Percentiles rank a stretch among this genome's conserved stretches.
These are phyloP conservation scores for Cantharis lateralis DNA, from an alignment of 2,888 invertebrate species.

Conservation along the genomic window DNA sequence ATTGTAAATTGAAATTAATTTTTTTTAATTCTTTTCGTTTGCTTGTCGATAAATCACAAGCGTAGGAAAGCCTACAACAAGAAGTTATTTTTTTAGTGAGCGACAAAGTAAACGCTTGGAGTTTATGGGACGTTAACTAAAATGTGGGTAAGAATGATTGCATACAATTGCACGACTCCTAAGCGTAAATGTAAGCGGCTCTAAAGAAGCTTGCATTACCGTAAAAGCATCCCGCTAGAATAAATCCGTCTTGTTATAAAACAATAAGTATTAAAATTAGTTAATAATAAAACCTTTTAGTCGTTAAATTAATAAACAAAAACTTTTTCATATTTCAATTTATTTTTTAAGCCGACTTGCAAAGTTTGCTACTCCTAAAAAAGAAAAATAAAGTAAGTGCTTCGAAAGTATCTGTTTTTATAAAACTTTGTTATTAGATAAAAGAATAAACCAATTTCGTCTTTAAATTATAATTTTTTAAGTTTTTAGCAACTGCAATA, in stretches of 20 bases:
- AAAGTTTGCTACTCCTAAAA: neutral
- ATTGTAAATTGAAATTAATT: neutral
- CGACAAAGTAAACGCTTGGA: neutral
- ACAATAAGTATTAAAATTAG: neutral
- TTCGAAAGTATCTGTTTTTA: neutral
- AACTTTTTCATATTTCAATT: conserved; percentile 2
- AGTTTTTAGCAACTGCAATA: conserved; percentile 9
- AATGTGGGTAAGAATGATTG: neutral
- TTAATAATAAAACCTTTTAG: neutral
- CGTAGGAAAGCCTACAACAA: neutral
- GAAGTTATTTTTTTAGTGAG: neutral
- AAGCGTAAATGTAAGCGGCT: neutral
- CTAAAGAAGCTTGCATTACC: neutral
- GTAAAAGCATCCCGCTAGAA: neutral
- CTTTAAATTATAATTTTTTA: conserved; percentile 10
- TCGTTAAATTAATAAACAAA: neutral
- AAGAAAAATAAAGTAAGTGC: neutral
- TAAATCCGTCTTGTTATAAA: neutral
- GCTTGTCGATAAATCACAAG: neutral
- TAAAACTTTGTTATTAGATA: conserved; percentile 12
- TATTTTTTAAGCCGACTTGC: neutral
- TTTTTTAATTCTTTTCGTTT: neutral
- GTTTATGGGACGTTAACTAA: neutral
- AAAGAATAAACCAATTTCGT: conserved; percentile 14
- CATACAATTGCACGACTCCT: neutral